Conservation (phyloP, 2,888 invertebrate genomes). For the Lymantria dispar region DNA sequence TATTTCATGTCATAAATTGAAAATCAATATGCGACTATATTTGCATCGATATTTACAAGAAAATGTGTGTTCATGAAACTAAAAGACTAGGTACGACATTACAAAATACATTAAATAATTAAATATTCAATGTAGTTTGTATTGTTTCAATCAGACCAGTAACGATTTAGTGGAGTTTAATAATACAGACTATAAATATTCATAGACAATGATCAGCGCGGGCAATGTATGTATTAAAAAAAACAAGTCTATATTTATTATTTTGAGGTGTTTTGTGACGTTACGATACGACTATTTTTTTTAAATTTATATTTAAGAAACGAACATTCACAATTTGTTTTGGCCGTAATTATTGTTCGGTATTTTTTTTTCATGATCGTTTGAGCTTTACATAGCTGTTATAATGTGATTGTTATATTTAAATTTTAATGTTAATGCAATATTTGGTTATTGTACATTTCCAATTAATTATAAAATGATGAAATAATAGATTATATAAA, state of each 20-base stretch:
- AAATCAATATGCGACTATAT: slow-evolving; percentile 2
- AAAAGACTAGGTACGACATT: not conserved
- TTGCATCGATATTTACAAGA: slow-evolving; percentile 23
- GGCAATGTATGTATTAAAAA: slow-evolving; percentile 7
- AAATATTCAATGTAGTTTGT: not conserved
- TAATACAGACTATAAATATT: slow-evolving; percentile 3
- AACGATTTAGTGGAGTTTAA: slow-evolving; percentile 13
- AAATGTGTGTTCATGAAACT: slow-evolving; percentile 32
- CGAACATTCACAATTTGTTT: not conserved
- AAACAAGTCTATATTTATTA: slow-evolving; percentile 5
- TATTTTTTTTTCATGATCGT: not conserved
- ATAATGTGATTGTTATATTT: not conserved
- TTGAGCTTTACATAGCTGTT: not conserved
- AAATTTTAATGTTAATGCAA: slow-evolving; percentile 11
- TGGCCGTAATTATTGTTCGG: not conserved
- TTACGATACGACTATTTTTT: slow-evolving; percentile 13
- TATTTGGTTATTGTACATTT: slow-evolving; percentile 15
- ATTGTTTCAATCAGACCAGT: not conserved
- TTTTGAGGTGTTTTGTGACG: slow-evolving; percentile 1
- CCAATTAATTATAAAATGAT: not conserved
- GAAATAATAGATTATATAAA: not conserved
- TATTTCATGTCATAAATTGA: not conserved
- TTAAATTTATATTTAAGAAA: not conserved
- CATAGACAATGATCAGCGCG: slow-evolving; percentile 7
- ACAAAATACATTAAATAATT: not conserved